A percentile compares a stretch with the other conserved stretches of the same genome.
phyloP scores from a whole-genome alignment of 2,888 invertebrate species.

The Biston betularia region DNA sequence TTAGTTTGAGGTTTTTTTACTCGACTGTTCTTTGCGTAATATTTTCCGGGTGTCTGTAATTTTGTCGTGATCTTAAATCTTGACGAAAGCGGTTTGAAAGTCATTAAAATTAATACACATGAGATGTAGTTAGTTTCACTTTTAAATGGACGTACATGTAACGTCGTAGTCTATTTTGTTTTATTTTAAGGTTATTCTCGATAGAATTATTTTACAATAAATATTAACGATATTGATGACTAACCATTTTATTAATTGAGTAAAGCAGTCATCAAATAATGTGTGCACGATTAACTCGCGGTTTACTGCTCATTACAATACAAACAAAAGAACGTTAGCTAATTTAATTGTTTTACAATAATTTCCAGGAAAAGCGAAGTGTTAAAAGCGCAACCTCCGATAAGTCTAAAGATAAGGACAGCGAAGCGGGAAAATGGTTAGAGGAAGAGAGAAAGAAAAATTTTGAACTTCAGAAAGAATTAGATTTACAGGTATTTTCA shows the following conservation, averaged over 20 bases:
- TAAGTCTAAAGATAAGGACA: slow-evolving; percentile 78
- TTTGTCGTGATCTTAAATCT: too few species aligned
- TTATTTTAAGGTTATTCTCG: not conserved
- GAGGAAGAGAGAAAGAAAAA: slow-evolving; percentile 91
- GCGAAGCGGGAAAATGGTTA: slow-evolving; percentile 89
- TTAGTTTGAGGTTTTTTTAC: too few species aligned
- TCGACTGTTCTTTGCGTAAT: too few species aligned
- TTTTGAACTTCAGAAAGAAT: slow-evolving; percentile 93
- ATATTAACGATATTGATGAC: not conserved
- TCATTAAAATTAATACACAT: too few species aligned
- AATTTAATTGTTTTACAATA: slow-evolving; percentile 17
- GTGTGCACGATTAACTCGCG: slow-evolving; percentile 2
- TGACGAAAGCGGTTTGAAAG: too few species aligned
- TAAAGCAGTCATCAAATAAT: slow-evolving; percentile 21
- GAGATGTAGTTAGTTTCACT: too few species aligned
- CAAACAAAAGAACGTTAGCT: not conserved
- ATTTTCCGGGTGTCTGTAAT: too few species aligned
- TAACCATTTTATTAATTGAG: slow-evolving; percentile 6
- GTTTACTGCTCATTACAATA: not conserved
- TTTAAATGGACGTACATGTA: too few species aligned
- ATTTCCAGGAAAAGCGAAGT: slow-evolving; percentile 80
- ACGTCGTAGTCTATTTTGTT: not conserved
- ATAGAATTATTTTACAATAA: too few species aligned
- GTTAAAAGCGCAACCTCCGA: slow-evolving; percentile 79
- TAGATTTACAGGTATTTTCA: slow-evolving; percentile 91